phyloP scores from a whole-genome alignment of 1,140 invertebrate genomes.

The Cydia strobilella region DNA sequence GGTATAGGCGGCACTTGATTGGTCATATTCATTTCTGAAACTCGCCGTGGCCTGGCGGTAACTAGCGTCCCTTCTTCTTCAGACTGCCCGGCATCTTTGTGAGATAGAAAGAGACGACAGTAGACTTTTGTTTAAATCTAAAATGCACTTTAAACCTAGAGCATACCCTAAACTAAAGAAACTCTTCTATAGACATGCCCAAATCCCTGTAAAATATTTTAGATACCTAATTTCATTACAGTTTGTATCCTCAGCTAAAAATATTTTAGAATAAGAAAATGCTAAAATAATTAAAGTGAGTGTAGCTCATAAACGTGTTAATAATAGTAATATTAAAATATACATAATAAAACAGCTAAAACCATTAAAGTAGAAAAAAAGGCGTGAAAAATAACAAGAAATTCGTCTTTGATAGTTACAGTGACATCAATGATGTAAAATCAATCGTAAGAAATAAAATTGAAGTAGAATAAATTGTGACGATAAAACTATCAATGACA shows the following conservation, averaged over 20 bases:
- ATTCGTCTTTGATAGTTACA: constrained; percentile 46
- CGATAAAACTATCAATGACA: constrained; percentile 48
- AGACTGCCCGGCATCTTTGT: constrained; percentile 74
- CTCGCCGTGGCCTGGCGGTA: constrained; percentile 91
- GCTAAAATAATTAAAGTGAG: constrained; percentile 50
- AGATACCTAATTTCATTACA: constrained; percentile 18
- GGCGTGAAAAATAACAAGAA: constrained; percentile 38
- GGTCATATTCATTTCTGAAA: constrained; percentile 94
- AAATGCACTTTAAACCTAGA: constrained; percentile 35
- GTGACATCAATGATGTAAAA: neutral
- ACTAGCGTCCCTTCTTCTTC: constrained; percentile 83
- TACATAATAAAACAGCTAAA: constrained; percentile 39
- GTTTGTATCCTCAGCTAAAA: constrained; percentile 27
- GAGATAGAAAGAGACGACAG: constrained; percentile 61
- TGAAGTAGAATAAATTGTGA: neutral
- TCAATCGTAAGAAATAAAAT: neutral
- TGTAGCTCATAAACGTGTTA: constrained; percentile 39
- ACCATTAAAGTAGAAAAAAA: constrained; percentile 41
- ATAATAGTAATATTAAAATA: constrained; percentile 38
- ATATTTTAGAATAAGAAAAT: constrained; percentile 38
- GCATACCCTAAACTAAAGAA: constrained; percentile 32
- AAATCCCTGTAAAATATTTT: constrained; percentile 41
- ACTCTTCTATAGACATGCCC: constrained; percentile 43
- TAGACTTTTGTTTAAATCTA: constrained; percentile 41
- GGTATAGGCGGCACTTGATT: constrained; percentile 97